Evolutionary conservation across 2,888 invertebrate genomes (phyloP).

Genomic region (Rhaphigaster nebulosa): DNA sequence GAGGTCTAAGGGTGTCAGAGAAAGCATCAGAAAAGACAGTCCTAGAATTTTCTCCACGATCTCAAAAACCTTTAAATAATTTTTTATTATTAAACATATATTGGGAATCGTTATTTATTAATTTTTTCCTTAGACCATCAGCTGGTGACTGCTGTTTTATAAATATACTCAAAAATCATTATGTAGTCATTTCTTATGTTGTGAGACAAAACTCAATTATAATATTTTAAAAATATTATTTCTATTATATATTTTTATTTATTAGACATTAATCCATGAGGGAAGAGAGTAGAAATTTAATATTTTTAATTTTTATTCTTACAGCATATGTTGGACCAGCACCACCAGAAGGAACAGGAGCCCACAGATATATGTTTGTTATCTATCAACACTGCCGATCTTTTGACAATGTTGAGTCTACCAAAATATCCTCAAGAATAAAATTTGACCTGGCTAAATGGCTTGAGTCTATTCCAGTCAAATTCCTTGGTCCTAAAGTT

Average conservation of each 20-base stretch:
- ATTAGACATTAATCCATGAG: not conserved
- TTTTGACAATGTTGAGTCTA: not conserved
- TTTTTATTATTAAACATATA: too few species aligned
- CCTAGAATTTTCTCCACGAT: too few species aligned
- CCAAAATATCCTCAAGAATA: not conserved
- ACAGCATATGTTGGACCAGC: constrained; percentile 71
- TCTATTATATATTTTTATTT: not conserved
- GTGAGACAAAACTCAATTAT: too few species aligned
- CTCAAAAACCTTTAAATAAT: too few species aligned
- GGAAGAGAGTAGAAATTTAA: not conserved
- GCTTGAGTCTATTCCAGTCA: not conserved
- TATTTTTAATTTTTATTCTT: constrained; percentile 50
- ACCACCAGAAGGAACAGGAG: constrained; percentile 71
- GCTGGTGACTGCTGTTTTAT: too few species aligned
- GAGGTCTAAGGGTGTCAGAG: too few species aligned
- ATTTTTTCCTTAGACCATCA: too few species aligned
- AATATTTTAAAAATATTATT: not conserved
- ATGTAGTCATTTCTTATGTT: too few species aligned
- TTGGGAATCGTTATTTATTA: too few species aligned
- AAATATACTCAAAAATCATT: too few species aligned
- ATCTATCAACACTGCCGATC: constrained; percentile 66
- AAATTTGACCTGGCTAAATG: constrained; percentile 28
- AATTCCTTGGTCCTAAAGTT: constrained; percentile 34
- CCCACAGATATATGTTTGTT: constrained; percentile 71
- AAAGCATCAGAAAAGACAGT: too few species aligned